Conservation (phyloP, 2,113 vertebrate genomes). For the Taurulus bubalis region DNA sequence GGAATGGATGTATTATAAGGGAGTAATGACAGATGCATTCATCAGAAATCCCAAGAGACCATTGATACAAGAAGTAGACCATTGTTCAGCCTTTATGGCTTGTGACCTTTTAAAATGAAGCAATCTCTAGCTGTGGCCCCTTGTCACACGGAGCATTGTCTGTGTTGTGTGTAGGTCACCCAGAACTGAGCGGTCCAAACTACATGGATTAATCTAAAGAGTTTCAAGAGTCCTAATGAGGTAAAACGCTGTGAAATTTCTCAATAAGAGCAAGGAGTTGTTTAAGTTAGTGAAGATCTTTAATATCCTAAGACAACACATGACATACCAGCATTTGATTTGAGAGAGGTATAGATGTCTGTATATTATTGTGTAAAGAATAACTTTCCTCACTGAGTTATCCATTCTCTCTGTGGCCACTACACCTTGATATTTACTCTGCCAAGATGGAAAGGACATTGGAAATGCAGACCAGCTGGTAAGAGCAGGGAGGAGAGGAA, state of each 20-base stretch:
- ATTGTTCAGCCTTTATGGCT: background rate
- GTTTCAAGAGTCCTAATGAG: background rate
- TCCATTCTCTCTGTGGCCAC: slow-evolving; percentile 28
- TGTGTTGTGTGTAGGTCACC: background rate
- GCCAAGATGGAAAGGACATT: slow-evolving; percentile 27
- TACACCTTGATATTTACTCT: slow-evolving; percentile 54
- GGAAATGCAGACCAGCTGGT: slow-evolving; percentile 56
- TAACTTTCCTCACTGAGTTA: background rate
- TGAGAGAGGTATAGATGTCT: background rate
- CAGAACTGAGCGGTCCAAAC: background rate
- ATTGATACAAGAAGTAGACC: background rate
- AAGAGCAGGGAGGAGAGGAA: slow-evolving; percentile 26
- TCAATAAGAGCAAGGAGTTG: background rate
- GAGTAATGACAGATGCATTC: background rate
- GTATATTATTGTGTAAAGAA: background rate
- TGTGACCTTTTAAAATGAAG: background rate
- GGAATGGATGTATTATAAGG: background rate
- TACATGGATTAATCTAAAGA: background rate
- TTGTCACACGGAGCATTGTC: background rate
- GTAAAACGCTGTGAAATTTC: background rate
- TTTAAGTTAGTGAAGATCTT: too few relatives aligned
- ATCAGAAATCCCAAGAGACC: background rate
- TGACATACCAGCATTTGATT: background rate
- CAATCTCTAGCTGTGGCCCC: background rate
- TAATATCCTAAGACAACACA: background rate